These are phyloP conservation scores for Rhodinocichla rosea DNA, from an alignment of 2,113 vertebrate genomes.

Conservation along the genomic window DNA sequence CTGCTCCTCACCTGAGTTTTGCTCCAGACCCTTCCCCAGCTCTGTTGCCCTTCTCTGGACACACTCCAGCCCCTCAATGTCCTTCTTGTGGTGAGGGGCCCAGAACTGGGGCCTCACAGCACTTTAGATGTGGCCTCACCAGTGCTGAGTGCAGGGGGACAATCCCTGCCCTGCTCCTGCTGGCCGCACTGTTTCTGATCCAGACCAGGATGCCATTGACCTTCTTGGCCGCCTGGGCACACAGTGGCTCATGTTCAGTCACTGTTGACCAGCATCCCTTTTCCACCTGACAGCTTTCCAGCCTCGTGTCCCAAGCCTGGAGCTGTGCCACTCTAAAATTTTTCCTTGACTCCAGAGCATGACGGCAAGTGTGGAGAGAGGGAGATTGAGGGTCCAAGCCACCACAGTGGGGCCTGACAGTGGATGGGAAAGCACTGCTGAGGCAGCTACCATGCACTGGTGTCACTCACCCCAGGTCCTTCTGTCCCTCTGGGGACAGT, in stretches of 20 bases:
- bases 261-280: neutral
- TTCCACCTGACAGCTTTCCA: neutral
- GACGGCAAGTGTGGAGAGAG: neutral
- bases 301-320: neutral
- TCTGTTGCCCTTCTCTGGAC: fast-evolving
- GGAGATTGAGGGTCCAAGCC: fast-evolving
- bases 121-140: fast-evolving
- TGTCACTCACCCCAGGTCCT: fast-evolving
- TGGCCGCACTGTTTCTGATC: neutral
- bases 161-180: neutral
- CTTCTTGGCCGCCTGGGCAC: neutral
- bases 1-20: neutral
- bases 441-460: neutral
- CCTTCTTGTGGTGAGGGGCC: fast-evolving
- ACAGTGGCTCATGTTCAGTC: fast-evolving
- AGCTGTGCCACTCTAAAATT: neutral
- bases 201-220: neutral
- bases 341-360: neutral
- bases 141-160: neutral
- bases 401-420: fast-evolving
- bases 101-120: neutral
- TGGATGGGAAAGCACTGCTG: neutral
- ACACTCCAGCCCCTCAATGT: fast-evolving
- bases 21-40: neutral
- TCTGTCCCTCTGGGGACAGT: neutral